phyloP scores from a whole-genome alignment of 2,797 vertebrate species.

The Mus minutoides region DNA sequence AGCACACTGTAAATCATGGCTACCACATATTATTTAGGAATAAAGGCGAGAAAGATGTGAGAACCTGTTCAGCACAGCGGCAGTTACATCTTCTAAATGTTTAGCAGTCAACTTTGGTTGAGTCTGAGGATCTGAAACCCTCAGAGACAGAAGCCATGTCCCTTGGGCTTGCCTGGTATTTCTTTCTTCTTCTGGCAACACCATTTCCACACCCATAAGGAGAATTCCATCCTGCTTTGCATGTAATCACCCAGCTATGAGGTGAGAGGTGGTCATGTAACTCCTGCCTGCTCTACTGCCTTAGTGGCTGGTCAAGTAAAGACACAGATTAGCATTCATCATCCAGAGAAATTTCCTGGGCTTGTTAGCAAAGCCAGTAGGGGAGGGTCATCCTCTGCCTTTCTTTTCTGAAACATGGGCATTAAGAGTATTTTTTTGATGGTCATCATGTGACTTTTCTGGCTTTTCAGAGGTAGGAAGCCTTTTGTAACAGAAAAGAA shows the following conservation, averaged over 20 bases:
- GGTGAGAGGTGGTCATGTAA: not conserved
- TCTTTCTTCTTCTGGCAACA: not conserved
- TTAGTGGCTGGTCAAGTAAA: not conserved
- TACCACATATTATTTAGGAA: not conserved
- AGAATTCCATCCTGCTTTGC: not conserved
- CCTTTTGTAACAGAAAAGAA: not conserved
- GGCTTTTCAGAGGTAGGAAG: not conserved
- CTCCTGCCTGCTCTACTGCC: not conserved
- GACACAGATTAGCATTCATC: not conserved
- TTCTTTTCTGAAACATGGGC: not conserved
- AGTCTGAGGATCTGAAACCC: not conserved
- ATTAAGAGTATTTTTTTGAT: not conserved
- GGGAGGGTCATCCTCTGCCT: not conserved
- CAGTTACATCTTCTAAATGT: not conserved
- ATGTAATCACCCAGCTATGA: not conserved
- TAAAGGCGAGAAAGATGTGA: not conserved
- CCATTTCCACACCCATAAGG: not conserved
- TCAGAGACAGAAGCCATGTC: not conserved
- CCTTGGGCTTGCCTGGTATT: not conserved
- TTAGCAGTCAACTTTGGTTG: not conserved
- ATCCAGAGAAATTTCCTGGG: not conserved
- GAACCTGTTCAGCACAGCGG: not conserved
- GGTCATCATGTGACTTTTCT: not conserved
- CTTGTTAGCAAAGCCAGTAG: not conserved
- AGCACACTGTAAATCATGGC: not conserved